phyloP scores from a whole-genome alignment of 2,888 invertebrate genomes.

The Mactromeris polynyma region DNA sequence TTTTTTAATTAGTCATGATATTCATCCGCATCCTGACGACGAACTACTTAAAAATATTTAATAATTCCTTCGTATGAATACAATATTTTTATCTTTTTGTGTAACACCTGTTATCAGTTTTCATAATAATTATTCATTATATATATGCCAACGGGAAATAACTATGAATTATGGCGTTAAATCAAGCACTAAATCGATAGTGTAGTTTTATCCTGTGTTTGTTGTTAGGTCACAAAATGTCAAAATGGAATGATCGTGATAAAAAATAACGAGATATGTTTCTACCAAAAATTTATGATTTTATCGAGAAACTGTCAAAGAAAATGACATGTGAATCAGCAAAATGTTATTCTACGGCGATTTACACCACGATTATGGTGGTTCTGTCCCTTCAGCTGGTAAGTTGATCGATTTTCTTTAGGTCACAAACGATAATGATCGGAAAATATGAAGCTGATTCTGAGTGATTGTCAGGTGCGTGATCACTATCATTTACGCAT shows the following conservation, averaged over 20 bases:
- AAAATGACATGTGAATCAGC: slow-evolving; percentile 71
- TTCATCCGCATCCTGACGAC: slow-evolving; percentile 43
- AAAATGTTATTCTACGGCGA: slow-evolving; percentile 78
- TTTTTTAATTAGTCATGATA: slow-evolving; percentile 18
- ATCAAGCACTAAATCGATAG: neutral
- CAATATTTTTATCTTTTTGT: neutral
- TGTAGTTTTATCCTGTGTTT: slow-evolving; percentile 29
- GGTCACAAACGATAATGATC: slow-evolving; percentile 62
- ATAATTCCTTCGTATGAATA: neutral
- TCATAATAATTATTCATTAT: neutral
- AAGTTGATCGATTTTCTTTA: slow-evolving; percentile 59
- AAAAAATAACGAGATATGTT: slow-evolving; percentile 41
- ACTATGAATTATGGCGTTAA: neutral
- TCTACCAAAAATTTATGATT: slow-evolving; percentile 35
- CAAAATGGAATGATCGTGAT: slow-evolving; percentile 47
- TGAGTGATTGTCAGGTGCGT: slow-evolving; percentile 39
- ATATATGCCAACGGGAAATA: neutral
- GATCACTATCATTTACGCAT: neutral
- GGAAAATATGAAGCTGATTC: slow-evolving; percentile 29
- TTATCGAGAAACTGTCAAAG: slow-evolving; percentile 56
- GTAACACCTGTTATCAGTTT: neutral
- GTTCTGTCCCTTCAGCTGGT: slow-evolving; percentile 80
- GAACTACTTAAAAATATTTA: slow-evolving; percentile 11
- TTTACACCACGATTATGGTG: slow-evolving; percentile 79
- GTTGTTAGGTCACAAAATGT: slow-evolving; percentile 46